Conservation (phyloP, 2,797 vertebrate species). For the Danio kyathit region DNA sequence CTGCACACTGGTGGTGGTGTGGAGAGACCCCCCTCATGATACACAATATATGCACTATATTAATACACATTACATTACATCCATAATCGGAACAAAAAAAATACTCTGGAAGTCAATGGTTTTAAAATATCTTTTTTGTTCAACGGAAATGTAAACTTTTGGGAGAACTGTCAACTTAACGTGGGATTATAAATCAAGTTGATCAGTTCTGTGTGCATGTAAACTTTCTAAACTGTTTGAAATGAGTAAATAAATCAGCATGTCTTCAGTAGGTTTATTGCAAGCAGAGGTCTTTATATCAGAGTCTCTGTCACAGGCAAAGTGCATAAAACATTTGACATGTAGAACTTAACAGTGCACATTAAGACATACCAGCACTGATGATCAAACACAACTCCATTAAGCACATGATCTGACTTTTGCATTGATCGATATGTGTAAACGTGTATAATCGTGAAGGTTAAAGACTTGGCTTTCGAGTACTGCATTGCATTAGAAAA, state of each 20-base stretch:
- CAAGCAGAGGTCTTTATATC: constrained; percentile 57
- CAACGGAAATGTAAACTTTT: too few relatives aligned
- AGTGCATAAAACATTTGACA: constrained; percentile 54
- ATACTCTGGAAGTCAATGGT: too few relatives aligned
- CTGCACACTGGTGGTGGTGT: too few relatives aligned
- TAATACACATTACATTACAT: too few relatives aligned
- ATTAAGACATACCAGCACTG: constrained; percentile 19
- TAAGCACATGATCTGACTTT: constrained; percentile 41
- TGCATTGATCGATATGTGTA: constrained; percentile 20
- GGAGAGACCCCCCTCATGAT: too few relatives aligned
- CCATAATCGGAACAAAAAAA: too few relatives aligned
- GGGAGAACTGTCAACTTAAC: too few relatives aligned
- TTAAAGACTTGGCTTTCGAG: constrained; percentile 55
- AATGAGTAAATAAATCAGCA: background rate
- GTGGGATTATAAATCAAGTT: background rate
- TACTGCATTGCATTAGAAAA: constrained; percentile 59
- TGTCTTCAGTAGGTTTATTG: constrained; percentile 57
- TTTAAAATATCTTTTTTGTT: too few relatives aligned
- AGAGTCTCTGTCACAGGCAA: constrained; percentile 45
- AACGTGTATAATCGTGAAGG: constrained; percentile 35
- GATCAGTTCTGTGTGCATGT: background rate
- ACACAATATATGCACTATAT: too few relatives aligned
- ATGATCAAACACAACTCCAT: constrained; percentile 62
- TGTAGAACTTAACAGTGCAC: constrained; percentile 42
- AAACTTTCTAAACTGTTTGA: background rate